Percentiles rank a stretch among this genome's conserved stretches.
These are phyloP conservation scores for Pseudomyrmex concolor DNA, from an alignment of 1,140 invertebrate genomes.

Conservation along the genomic window DNA sequence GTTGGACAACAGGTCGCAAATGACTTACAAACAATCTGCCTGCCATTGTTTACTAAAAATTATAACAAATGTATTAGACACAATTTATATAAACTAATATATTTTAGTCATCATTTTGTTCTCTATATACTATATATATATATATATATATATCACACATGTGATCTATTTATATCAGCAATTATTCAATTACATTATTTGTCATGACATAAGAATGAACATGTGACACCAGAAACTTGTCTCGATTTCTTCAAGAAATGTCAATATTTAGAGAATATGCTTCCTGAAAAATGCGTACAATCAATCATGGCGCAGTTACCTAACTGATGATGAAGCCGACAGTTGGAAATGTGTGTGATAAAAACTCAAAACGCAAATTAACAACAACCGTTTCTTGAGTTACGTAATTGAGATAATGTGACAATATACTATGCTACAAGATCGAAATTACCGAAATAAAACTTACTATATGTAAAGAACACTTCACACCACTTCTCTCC, in stretches of 20 bases:
- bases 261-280: neutral
- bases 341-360: no score
- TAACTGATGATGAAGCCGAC: no score
- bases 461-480: no score
- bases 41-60: conserved; percentile 60
- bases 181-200: conserved; percentile 1
- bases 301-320: no score
- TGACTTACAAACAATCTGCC: conserved; percentile 29
- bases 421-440: no score
- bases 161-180: neutral
- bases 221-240: neutral
- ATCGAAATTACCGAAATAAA: no score
- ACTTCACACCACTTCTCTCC: no score
- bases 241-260: neutral
- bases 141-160: neutral
- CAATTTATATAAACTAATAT: conserved; percentile 10
- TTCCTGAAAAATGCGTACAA: no score
- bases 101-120: neutral
- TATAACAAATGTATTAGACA: neutral
- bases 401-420: no score
- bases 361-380: no score
- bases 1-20: conserved; percentile 37
- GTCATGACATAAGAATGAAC: neutral
- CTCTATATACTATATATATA: neutral
- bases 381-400: no score